A percentile compares a stretch with the other conserved stretches of the same genome.
Evolutionary conservation across 2,797 vertebrate species (phyloP).

Genomic region (Atherinosoma microstoma): DNA sequence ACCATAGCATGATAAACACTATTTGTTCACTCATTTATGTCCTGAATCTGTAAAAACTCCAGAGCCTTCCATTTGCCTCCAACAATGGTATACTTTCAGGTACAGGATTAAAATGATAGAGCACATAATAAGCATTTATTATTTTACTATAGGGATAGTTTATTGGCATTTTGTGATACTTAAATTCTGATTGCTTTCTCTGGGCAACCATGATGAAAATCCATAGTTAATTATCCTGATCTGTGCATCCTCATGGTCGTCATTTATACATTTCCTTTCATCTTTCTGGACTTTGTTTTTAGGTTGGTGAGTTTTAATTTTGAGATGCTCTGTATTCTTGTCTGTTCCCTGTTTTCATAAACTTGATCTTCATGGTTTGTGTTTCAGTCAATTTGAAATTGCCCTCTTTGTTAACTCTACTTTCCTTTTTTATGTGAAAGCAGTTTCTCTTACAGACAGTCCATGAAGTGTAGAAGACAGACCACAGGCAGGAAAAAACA

Average conservation of each 20-base stretch:
- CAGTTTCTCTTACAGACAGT: too few relatives aligned
- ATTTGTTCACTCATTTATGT: not conserved
- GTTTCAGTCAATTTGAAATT: too few relatives aligned
- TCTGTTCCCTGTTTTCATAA: not conserved
- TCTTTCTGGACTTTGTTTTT: too few relatives aligned
- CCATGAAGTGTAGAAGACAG: too few relatives aligned
- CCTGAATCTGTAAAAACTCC: conserved; percentile 7
- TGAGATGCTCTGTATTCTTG: not conserved
- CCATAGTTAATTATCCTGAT: not conserved
- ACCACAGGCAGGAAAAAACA: too few relatives aligned
- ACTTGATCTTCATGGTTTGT: not conserved
- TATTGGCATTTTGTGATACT: conserved; percentile 7
- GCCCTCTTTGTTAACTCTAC: too few relatives aligned
- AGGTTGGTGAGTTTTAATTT: too few relatives aligned
- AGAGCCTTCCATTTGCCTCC: conserved; percentile 17
- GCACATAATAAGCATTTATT: not conserved
- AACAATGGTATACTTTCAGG: not conserved
- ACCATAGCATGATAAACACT: not conserved
- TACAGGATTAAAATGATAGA: not conserved
- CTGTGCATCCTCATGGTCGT: not conserved
- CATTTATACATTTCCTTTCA: too few relatives aligned
- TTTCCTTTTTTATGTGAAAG: too few relatives aligned
- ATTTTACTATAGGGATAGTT: conserved; percentile 2
- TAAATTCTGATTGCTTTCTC: not conserved
- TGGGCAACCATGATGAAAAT: conserved; percentile 1